Evolutionary conservation across 2,797 vertebrate genomes (phyloP), one percentile per base, ranked within the genome.

Genomic region (Spheniscus humboldti): DNA sequence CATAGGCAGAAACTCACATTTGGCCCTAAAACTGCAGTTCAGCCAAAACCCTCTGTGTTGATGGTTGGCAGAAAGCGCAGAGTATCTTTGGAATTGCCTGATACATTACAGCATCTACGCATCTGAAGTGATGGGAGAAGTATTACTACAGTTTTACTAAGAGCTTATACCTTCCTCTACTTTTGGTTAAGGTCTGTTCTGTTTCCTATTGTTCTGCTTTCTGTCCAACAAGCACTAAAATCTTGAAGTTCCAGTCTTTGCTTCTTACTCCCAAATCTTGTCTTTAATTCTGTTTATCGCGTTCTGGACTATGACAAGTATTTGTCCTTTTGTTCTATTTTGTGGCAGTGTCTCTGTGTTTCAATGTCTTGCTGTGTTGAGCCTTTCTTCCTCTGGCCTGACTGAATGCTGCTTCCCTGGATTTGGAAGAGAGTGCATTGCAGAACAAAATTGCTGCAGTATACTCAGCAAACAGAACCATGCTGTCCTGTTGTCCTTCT

Each of bases 71-170:
- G 60, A 74, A 86, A 84, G n/a, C 7, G 15, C 1, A 24, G 16
- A 37, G 6, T 27, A 4, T 60, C 30, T 77, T 50, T 85, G 56
- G 22, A 64, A 10, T 28, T 77, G 4, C 47, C 23, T 64, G 24
- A 9, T 18, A 3, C 2, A 2, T 11, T 28, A 10, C 19, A 84
- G 28, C 8, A 18, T 53, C 37, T 17, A 0, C 0, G 0, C 1
- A 2, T 47, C 13, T 39, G 20, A n/a, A 56, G 18, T 24, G 7
- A 23, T 11, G 13, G 43, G 9, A 50, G 43, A 52, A 48, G 15
- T 13, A 7, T 24, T 60, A 9, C 11, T 55, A 4, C 5, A 39
- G 16, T 18, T 50, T 8, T 27, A 10, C 11, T 7, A 81, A 64
- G 15, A 53, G 9, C 20, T 93, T 76, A 56, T 37, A 28, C 16